phyloP scores from a whole-genome alignment of 2,888 invertebrate genomes.

The Spisula solida region DNA sequence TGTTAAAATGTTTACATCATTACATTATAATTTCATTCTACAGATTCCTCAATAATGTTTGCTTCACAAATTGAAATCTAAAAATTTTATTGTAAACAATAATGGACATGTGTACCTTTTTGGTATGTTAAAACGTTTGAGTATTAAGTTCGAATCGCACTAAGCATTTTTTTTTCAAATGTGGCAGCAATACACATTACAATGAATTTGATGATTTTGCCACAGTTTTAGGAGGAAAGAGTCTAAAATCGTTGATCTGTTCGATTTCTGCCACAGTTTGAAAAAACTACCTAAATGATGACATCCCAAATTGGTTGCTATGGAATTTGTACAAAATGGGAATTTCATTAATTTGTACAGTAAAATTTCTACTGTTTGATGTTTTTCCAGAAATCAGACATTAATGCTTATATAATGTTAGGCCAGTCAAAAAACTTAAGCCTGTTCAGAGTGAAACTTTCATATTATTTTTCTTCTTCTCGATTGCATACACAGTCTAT shows the following conservation, averaged over 20 bases:
- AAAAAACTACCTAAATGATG: conserved; percentile 36
- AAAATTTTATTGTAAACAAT: background rate
- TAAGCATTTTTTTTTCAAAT: conserved; percentile 24
- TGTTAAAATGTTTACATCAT: background rate
- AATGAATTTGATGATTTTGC: too few relatives aligned
- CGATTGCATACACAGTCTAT: conserved; percentile 6
- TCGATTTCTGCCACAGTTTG: conserved; percentile 17
- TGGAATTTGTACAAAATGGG: background rate
- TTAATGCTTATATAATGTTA: too few relatives aligned
- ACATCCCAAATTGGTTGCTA: conserved; percentile 31
- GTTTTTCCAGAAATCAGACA: background rate
- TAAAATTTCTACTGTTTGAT: background rate
- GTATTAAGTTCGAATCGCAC: background rate
- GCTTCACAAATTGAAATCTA: background rate
- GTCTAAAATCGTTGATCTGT: too few relatives aligned
- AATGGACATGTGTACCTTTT: conserved; percentile 45
- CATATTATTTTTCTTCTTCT: background rate
- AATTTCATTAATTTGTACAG: background rate
- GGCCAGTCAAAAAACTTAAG: too few relatives aligned
- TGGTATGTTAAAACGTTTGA: conserved; percentile 47
- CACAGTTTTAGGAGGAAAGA: too few relatives aligned
- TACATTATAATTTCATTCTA: background rate
- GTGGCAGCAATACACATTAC: conserved; percentile 8
- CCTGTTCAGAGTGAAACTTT: too few relatives aligned
- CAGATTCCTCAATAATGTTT: background rate